Evolutionary conservation across 2,888 invertebrate species (phyloP).

Genomic region (Crossocerus cetratus): DNA sequence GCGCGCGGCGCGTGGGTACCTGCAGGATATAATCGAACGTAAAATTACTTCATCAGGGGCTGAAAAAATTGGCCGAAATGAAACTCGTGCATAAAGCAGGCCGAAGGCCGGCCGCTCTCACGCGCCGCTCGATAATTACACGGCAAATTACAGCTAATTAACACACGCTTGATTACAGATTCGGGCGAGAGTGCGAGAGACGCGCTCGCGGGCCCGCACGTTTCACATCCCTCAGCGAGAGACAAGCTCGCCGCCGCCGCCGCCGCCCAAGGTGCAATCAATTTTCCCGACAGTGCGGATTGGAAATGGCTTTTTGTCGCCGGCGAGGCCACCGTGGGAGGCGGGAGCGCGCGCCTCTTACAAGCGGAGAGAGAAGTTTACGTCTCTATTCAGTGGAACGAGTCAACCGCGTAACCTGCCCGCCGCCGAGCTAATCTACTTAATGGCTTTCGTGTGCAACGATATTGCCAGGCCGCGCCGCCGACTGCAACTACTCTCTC

Average conservation of each 20-base stretch:
- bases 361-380: slow-evolving; percentile 56
- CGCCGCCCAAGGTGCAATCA: slow-evolving; percentile 66
- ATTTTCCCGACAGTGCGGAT: slow-evolving; percentile 61
- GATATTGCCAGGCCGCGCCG: slow-evolving; percentile 41
- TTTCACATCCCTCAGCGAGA: not conserved
- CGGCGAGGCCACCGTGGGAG: not conserved
- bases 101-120: not conserved
- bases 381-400: slow-evolving; percentile 64
- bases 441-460: slow-evolving; percentile 68
- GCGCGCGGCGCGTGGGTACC: no score
- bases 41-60: slow-evolving; percentile 35
- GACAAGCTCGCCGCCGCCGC: slow-evolving; percentile 4
- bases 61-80: slow-evolving; percentile 28
- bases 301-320: slow-evolving; percentile 59
- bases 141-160: slow-evolving; percentile 72
- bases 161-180: slow-evolving; percentile 71
- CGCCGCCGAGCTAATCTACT: slow-evolving; percentile 64
- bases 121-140: slow-evolving; percentile 63
- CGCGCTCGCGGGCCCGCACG: no score
- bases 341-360: slow-evolving; percentile 31
- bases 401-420: slow-evolving; percentile 59
- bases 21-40: not conserved
- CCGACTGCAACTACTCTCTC: slow-evolving; percentile 32
- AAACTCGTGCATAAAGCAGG: not conserved
- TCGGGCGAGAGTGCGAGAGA: slow-evolving; percentile 49